Conservation (phyloP, 2,888 invertebrate species). For the Meganola albula region DNA sequence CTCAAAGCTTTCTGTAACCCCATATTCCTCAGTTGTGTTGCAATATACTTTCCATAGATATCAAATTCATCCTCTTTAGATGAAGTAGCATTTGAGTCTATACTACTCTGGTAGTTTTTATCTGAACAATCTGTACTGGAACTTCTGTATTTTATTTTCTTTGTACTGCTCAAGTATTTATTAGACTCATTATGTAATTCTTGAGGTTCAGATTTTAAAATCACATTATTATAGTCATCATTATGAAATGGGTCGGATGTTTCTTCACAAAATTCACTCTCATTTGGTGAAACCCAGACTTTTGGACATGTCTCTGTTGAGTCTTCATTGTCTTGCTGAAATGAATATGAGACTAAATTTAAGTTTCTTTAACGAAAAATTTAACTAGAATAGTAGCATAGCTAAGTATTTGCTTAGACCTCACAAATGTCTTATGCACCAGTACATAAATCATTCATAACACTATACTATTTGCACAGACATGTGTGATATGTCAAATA, state of each 20-base stretch:
- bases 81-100: slow-evolving; percentile 28
- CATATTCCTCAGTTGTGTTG: slow-evolving; percentile 62
- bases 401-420: too few relatives aligned
- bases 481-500: too few relatives aligned
- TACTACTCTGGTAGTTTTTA: slow-evolving; percentile 32
- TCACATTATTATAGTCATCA: slow-evolving; percentile 37
- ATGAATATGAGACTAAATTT: too few relatives aligned
- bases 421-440: too few relatives aligned
- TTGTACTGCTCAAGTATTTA: slow-evolving; percentile 34
- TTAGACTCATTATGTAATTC: slow-evolving; percentile 24
- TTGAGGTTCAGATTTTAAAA: slow-evolving; percentile 40
- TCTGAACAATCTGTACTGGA: slow-evolving; percentile 42
- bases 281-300: slow-evolving; percentile 31
- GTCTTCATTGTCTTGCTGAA: slow-evolving; percentile 28
- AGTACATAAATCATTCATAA: too few relatives aligned
- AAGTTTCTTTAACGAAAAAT: too few relatives aligned
- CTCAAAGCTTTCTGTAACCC: slow-evolving; percentile 53
- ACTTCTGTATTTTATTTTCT: slow-evolving; percentile 41
- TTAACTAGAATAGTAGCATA: too few relatives aligned
- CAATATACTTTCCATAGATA: slow-evolving; percentile 66
- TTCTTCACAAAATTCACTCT: slow-evolving; percentile 23
- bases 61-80: slow-evolving; percentile 65
- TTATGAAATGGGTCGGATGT: slow-evolving; percentile 35
- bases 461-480: too few relatives aligned
- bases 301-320: slow-evolving; percentile 28